A percentile compares a stretch with the other conserved stretches of the same genome.
Conservation (phyloP, 1,140 invertebrate species). For the Brachionus rotundiformis region DNA sequence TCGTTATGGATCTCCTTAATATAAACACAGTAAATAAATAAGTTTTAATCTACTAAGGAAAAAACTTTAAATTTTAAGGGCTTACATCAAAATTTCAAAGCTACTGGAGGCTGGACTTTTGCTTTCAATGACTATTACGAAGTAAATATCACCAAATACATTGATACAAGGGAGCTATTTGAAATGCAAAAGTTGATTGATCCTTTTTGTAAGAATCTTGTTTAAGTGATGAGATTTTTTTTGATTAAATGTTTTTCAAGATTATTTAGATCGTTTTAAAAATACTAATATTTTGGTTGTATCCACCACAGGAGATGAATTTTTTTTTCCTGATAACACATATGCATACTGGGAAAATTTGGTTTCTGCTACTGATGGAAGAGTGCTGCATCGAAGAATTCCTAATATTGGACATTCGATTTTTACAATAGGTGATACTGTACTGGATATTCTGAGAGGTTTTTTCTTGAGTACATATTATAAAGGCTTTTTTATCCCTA, state of each 20-base stretch:
- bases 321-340: conserved; percentile 60
- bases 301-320: conserved; percentile 59
- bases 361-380: conserved; percentile 54
- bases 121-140: conserved; percentile 46
- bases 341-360: conserved; percentile 58
- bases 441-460: conserved; percentile 55
- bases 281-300: conserved; percentile 58
- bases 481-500: background rate
- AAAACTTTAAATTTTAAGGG: no score
- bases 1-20: conserved; percentile 57
- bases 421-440: conserved; percentile 55
- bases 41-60: no score
- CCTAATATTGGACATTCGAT: conserved; percentile 58
- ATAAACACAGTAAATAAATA: conserved; percentile 56
- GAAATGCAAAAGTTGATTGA: conserved; percentile 47
- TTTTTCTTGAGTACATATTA: conserved; percentile 56
- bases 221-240: background rate
- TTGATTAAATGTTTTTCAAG: background rate
- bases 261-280: conserved; percentile 54
- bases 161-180: background rate
- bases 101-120: conserved; percentile 45
- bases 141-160: conserved; percentile 24
- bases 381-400: conserved; percentile 43
- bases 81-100: conserved; percentile 44
- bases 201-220: background rate